Base-by-base conservation (phyloP, 2,797 vertebrate genomes). In the Brotula barbata region DNA sequence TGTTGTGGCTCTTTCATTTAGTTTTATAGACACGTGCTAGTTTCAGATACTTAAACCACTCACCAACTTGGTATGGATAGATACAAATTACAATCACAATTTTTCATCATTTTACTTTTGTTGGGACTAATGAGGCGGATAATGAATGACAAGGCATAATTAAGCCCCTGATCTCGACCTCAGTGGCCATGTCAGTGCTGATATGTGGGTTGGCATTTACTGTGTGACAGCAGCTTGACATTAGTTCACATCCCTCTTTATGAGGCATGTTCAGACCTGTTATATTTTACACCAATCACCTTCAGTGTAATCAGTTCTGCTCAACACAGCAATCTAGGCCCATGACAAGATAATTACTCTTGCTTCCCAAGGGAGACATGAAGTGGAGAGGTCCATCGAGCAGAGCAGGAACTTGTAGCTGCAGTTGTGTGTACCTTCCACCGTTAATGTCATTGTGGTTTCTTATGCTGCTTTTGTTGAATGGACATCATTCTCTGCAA, bases 291-390 rank as follows among this genome's bases (percentile, higher is more conserved):
- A 80, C 81, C 80, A 77, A 60, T 85, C 74, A 82, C 74, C 55
- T 54, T 48, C 1, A 7, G 23, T 54, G 69, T 85, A 78, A 83
- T 84, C 77, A 73, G 64, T 59, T 68, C 74, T 76, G 73, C 82
- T 86, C 75, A 84, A 80, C 74, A 80, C 80, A 74, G 61, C 61
- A 56, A 73, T 83, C 72, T 41, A 62, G 69, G 46, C 36, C 25
- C 40, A 49, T 86, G 88, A 90, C 84, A 88, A 88, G 85, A 85
- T 91, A 87, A 90, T 92, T 90, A 84, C 70, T 43, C 8, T 1
- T 42, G 61, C 42, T 63, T 80, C 71, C 69, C 19, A 37, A 60
- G 70, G 75, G 81, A 64, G 65, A 51, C 16, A 12, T 17, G 68
- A 8, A 14, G 23, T 22, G 16, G 42, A 15, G 19, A 46, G 69